Evolutionary conservation across 2,797 vertebrate species (phyloP).

Genomic region (Lemur catta): DNA sequence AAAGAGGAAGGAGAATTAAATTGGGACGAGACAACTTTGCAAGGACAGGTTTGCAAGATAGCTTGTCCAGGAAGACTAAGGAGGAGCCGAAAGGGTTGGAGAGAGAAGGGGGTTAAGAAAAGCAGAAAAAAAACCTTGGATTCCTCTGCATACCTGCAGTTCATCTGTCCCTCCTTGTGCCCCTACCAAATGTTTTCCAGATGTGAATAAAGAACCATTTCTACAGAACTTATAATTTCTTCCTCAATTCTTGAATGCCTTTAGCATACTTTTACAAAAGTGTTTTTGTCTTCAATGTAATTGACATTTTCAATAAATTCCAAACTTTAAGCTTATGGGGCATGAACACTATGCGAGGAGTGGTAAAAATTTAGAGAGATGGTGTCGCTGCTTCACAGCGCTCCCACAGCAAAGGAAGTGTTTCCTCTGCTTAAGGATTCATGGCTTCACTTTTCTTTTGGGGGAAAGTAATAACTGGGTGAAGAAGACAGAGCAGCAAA

Average conservation of each 20-base stretch:
- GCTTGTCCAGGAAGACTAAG: not conserved
- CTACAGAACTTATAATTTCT: not conserved
- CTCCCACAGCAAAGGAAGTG: not conserved
- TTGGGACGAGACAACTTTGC: slow-evolving; percentile 43
- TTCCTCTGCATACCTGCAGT: not conserved
- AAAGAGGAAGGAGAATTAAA: slow-evolving; percentile 73
- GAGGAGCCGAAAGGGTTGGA: not conserved
- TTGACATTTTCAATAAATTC: slow-evolving; percentile 25
- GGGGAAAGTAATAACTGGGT: not conserved
- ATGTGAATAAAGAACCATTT: slow-evolving; percentile 4
- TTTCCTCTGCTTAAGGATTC: not conserved
- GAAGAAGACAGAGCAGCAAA: slow-evolving; percentile 7
- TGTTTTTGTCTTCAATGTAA: slow-evolving; percentile 48
- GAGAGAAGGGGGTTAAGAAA: not conserved
- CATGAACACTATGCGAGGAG: not conserved
- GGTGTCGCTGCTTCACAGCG: not conserved
- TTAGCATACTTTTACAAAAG: not conserved
- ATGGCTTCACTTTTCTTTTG: not conserved
- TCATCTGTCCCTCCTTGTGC: not conserved
- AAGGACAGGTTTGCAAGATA: slow-evolving; percentile 22
- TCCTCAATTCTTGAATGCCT: slow-evolving; percentile 16
- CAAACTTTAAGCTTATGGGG: not conserved
- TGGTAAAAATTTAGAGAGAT: not conserved
- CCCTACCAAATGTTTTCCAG: slow-evolving; percentile 49
- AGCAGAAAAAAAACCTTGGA: not conserved